These are phyloP conservation scores for Drosophila albomicans DNA, from an alignment of 1,140 invertebrate species.

Conservation along the genomic window DNA sequence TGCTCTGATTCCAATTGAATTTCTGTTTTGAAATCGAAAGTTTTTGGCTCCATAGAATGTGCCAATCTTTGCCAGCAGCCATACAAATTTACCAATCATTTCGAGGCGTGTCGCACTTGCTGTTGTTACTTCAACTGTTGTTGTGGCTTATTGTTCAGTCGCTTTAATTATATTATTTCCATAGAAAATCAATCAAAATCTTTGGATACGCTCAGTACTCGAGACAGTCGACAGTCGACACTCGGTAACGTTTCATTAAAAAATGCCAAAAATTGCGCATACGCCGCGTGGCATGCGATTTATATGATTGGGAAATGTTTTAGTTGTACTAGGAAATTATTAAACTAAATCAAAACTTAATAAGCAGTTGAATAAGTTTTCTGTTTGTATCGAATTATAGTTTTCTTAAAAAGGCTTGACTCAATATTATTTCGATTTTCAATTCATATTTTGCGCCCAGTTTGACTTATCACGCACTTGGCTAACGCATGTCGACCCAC, in stretches of 20 bases:
- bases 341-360: neutral
- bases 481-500: slow-evolving; percentile 29
- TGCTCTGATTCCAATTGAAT: slow-evolving; percentile 20
- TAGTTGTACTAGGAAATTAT: neutral
- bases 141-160: neutral
- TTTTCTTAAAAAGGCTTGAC: neutral
- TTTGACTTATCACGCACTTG: slow-evolving; percentile 37
- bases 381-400: neutral
- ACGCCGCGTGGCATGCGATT: neutral
- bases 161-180: slow-evolving; percentile 15
- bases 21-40: slow-evolving; percentile 35
- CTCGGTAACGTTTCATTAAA: slow-evolving; percentile 14
- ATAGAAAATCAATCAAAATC: slow-evolving; percentile 30
- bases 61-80: neutral
- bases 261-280: slow-evolving; percentile 14
- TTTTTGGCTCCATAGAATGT: slow-evolving; percentile 21
- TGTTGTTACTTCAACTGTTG: slow-evolving; percentile 2
- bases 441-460: slow-evolving; percentile 4
- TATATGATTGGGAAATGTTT: slow-evolving; percentile 4
- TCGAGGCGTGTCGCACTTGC: slow-evolving; percentile 13
- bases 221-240: neutral
- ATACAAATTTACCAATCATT: slow-evolving; percentile 10
- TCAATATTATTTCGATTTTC: neutral
- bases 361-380: no score
- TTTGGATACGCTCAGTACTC: slow-evolving; percentile 19